These are phyloP conservation scores for Crax fasciolata DNA, from an alignment of 2,797 vertebrate species.

Conservation along the genomic window DNA sequence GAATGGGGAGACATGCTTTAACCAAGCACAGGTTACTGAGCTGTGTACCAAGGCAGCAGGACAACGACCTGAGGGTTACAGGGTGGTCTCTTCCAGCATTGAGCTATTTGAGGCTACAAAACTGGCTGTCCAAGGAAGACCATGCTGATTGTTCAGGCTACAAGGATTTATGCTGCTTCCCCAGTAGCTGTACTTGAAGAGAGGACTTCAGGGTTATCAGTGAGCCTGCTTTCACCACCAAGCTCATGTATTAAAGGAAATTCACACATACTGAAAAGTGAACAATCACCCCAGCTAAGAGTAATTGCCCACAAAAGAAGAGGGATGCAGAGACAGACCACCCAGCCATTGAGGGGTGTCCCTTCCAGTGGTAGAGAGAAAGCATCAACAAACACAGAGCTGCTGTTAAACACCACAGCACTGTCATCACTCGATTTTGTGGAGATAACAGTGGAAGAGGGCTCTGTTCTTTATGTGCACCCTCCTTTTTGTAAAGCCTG, in stretches of 20 bases:
- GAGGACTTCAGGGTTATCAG: neutral
- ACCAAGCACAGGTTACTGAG: neutral
- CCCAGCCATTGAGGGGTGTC: neutral
- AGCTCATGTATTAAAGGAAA: neutral
- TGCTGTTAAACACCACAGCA: fast-evolving
- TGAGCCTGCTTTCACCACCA: neutral
- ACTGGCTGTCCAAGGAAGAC: neutral
- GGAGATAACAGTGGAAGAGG: neutral
- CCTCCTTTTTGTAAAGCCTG: neutral
- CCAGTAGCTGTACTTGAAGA: neutral
- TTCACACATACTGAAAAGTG: neutral
- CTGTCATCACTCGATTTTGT: neutral
- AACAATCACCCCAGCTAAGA: neutral
- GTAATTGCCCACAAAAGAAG: neutral
- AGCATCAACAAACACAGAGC: neutral
- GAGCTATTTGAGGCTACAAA: neutral
- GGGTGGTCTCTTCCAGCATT: neutral
- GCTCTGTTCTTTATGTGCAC: neutral
- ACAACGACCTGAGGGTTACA: neutral
- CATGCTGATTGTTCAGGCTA: neutral
- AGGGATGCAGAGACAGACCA: neutral
- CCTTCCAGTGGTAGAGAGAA: neutral
- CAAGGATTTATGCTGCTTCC: neutral
- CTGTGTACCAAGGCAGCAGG: neutral
- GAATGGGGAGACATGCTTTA: neutral